These are phyloP conservation scores for Luperina testacea DNA, from an alignment of 2,888 invertebrate genomes.

Conservation along the genomic window DNA sequence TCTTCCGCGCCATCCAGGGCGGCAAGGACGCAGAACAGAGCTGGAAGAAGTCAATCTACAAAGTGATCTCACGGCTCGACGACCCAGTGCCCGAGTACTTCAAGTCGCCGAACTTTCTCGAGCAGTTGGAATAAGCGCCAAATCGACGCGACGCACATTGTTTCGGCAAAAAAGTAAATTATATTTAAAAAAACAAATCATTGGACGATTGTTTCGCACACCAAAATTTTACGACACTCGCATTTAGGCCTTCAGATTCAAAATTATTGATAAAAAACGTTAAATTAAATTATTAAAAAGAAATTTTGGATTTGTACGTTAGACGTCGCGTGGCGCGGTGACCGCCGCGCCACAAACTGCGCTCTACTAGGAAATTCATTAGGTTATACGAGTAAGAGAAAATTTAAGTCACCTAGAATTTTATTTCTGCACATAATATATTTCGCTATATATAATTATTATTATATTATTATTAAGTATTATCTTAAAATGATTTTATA, in stretches of 20 bases:
- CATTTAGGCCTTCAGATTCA: constrained; percentile 92
- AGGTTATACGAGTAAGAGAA: constrained; percentile 89
- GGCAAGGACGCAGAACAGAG: constrained; percentile 99
- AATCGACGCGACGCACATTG: constrained; percentile 79
- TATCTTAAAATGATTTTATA: constrained; percentile 90
- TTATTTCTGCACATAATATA: constrained; percentile 91
- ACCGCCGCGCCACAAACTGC: constrained; percentile 72
- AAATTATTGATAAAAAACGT: constrained; percentile 90
- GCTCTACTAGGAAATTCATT: constrained; percentile 89
- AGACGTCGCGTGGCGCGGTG: constrained; percentile 82
- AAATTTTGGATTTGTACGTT: constrained; percentile 86
- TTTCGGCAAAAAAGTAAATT: constrained; percentile 83
- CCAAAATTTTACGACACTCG: constrained; percentile 92
- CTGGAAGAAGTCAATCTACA: constrained; percentile 99
- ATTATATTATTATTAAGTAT: constrained; percentile 90
- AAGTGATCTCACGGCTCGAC: constrained; percentile 99
- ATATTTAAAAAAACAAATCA: constrained; percentile 69
- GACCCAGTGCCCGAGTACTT: constrained; percentile 99
- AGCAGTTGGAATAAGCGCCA: constrained; percentile 96
- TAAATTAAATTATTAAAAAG: constrained; percentile 86
- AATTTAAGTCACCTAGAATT: constrained; percentile 90
- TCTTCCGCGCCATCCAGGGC: constrained; percentile 99
- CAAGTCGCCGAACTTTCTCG: constrained; percentile 99
- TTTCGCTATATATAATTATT: constrained; percentile 90
- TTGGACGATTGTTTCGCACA: constrained; percentile 89